A percentile compares a stretch with the other conserved stretches of the same genome.
Evolutionary conservation across 2,113 vertebrate species (phyloP).

Genomic region (Chaetops frenatus): DNA sequence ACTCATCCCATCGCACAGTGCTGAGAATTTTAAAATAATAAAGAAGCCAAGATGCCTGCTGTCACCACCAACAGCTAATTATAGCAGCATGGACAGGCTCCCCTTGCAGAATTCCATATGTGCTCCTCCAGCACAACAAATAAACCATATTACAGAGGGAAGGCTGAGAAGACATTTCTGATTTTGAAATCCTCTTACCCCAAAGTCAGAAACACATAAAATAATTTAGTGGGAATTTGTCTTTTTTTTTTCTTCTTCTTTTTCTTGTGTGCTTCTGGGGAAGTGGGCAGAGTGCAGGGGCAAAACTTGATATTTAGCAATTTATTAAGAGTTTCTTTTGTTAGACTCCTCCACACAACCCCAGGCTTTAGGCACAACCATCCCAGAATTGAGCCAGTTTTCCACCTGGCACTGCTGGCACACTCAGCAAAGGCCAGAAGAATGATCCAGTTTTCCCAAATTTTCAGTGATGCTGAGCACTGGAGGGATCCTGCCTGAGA

Average conservation of each 20-base stretch:
- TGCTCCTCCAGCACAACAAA: neutral
- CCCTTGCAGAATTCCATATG: neutral
- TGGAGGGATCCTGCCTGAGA: neutral
- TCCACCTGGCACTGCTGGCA: neutral
- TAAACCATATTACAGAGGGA: neutral
- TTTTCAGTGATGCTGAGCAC: neutral
- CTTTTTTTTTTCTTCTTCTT: neutral
- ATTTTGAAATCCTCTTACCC: neutral
- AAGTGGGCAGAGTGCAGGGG: neutral
- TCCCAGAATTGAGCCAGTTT: neutral
- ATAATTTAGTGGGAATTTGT: neutral
- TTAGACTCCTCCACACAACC: neutral
- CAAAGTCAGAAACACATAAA: neutral
- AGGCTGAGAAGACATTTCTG: neutral
- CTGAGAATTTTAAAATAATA: neutral
- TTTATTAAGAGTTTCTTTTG: neutral
- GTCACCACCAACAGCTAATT: neutral
- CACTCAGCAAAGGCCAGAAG: neutral
- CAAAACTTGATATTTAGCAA: neutral
- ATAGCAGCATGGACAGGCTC: neutral
- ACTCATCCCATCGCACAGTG: neutral
- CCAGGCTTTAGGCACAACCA: neutral
- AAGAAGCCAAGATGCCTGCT: constrained; percentile 18
- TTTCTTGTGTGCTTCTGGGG: neutral
- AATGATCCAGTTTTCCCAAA: neutral